Percentiles rank a stretch among this genome's conserved stretches.
Evolutionary conservation across 2,888 invertebrate species (phyloP).

Genomic region (Mesoligia furuncula): DNA sequence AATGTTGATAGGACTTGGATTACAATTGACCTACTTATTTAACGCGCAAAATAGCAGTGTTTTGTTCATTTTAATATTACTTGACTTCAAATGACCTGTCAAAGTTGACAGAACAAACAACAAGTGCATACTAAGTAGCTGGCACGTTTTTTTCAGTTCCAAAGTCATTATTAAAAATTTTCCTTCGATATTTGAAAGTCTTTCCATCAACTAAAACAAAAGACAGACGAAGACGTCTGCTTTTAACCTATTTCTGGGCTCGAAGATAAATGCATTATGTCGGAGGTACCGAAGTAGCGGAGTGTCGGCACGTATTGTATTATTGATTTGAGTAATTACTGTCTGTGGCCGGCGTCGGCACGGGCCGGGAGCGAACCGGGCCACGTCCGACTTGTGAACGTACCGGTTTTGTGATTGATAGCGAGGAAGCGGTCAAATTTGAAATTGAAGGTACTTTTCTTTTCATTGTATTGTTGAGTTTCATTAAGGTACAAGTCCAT

Average conservation of each 20-base stretch:
- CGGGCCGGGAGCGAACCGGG: conserved; percentile 16
- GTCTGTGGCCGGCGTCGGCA: conserved; percentile 22
- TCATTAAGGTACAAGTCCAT: background rate
- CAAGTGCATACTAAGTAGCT: conserved; percentile 17
- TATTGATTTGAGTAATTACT: conserved; percentile 60
- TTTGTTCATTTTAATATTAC: conserved; percentile 8
- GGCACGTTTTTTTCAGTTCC: conserved; percentile 13
- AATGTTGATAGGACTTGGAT: background rate
- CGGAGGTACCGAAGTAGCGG: background rate
- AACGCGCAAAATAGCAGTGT: background rate
- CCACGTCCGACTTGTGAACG: conserved; percentile 33
- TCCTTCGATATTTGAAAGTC: background rate
- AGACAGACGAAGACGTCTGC: background rate
- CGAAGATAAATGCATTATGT: conserved; percentile 41
- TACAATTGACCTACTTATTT: background rate
- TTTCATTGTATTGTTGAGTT: background rate
- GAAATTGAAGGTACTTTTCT: background rate
- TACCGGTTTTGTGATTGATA: conserved; percentile 46
- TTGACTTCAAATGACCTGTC: conserved; percentile 23
- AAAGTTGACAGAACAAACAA: conserved; percentile 35
- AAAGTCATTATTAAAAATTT: background rate
- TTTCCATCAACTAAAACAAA: conserved; percentile 4
- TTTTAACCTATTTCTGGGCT: conserved; percentile 34
- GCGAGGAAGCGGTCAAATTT: conserved; percentile 10
- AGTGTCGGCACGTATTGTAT: conserved; percentile 55